Percentiles rank a stretch among this genome's conserved stretches.
Evolutionary conservation across 2,888 invertebrate species (phyloP).

Genomic region (Liodrosophila aerea): DNA sequence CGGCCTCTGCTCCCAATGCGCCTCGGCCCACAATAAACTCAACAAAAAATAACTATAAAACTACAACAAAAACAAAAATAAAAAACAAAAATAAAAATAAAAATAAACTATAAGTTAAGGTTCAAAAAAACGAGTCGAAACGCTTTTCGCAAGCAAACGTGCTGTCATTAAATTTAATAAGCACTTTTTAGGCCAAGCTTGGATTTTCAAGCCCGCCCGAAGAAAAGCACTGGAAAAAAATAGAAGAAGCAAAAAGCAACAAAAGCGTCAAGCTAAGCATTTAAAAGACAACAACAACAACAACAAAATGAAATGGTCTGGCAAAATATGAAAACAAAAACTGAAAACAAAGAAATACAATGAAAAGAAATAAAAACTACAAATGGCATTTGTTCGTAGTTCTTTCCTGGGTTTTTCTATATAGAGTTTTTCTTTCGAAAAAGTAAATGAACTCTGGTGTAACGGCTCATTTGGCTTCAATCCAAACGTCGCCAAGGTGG

Average conservation of each 20-base stretch:
- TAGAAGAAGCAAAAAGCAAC: conserved; percentile 16
- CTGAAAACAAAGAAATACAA: conserved; percentile 26
- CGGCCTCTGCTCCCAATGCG: conserved; percentile 63
- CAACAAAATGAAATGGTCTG: conserved; percentile 64
- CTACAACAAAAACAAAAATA: conserved; percentile 35
- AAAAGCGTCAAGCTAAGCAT: conserved; percentile 37
- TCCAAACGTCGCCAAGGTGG: conserved; percentile 26
- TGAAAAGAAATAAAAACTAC: conserved; percentile 39
- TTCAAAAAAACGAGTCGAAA: conserved; percentile 45
- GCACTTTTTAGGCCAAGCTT: conserved; percentile 76
- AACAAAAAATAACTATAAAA: conserved; percentile 35
- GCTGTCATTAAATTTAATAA: conserved; percentile 80
- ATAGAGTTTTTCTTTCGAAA: conserved; percentile 62
- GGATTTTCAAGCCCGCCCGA: conserved; percentile 54
- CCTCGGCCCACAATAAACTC: conserved; percentile 46
- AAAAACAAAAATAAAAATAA: conserved; percentile 11
- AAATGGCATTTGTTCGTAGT: conserved; percentile 46
- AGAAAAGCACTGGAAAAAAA: conserved; percentile 41
- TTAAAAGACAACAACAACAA: no score
- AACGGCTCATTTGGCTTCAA: conserved; percentile 45
- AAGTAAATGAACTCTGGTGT: conserved; percentile 73
- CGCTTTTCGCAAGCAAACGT: conserved; percentile 76
- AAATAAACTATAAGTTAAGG: conserved; percentile 41
- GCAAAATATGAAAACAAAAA: conserved; percentile 55
- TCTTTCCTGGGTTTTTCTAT: conserved; percentile 41